Conservation (phyloP, 2,113 vertebrate species). For the Australoheros scitulus region DNA sequence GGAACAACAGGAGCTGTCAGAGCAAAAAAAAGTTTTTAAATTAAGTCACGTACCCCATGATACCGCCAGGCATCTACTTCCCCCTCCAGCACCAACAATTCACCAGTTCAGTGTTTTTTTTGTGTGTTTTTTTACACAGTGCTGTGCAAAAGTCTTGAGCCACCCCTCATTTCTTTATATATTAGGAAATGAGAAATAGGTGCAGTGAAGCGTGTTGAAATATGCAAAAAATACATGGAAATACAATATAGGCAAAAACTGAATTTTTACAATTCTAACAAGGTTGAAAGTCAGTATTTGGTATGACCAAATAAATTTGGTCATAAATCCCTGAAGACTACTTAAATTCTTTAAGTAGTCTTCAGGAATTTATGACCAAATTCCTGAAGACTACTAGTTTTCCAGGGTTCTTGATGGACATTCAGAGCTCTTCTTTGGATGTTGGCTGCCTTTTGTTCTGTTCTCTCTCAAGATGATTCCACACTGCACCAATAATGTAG, state of each 20-base stretch:
- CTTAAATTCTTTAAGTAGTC: not conserved
- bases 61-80: no score
- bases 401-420: not conserved
- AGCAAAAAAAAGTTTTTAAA: not conserved
- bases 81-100: no score
- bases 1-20: not conserved
- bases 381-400: not conserved
- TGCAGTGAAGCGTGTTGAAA: rapidly evolving
- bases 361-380: not conserved
- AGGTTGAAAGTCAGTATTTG: not conserved
- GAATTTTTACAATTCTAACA: not conserved
- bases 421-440: not conserved
- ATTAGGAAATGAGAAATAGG: not conserved
- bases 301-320: not conserved
- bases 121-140: no score
- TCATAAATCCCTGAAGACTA: not conserved
- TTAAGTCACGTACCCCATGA: no score
- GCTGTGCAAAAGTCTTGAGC: not conserved
- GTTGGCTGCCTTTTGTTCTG: no score
- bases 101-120: no score
- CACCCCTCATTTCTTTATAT: not conserved
- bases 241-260: not conserved
- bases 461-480: no score
- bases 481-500: no score
- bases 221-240: rapidly evolving